phyloP scores from a whole-genome alignment of 2,797 vertebrate species.

The Pachyuromys duprasi region DNA sequence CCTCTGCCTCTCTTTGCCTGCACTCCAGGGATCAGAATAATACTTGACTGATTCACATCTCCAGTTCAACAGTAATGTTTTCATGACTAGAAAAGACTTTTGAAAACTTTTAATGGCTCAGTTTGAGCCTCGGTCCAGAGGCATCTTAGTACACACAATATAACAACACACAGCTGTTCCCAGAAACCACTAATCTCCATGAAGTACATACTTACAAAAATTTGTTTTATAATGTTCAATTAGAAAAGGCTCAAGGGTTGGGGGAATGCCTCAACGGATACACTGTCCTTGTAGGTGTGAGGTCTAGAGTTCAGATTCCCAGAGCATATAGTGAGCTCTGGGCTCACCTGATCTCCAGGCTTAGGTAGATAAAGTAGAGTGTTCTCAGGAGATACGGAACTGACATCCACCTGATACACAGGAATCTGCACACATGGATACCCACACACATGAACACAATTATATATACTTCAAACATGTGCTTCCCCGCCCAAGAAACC shows the following conservation, averaged over 20 bases:
- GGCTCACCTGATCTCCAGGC: neutral
- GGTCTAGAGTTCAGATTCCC: no score
- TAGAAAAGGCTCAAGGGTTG: neutral
- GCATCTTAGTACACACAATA: neutral
- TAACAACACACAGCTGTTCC: neutral
- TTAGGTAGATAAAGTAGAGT: neutral
- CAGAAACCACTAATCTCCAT: neutral
- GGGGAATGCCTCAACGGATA: neutral
- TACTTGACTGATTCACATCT: neutral
- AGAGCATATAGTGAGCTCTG: neutral
- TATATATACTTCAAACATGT: neutral
- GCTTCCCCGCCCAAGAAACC: neutral
- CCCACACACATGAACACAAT: neutral
- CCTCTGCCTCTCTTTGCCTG: fast-evolving
- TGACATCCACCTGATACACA: no score
- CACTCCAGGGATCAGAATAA: neutral
- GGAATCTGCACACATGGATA: neutral
- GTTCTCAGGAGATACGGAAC: neutral
- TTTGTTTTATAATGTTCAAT: neutral
- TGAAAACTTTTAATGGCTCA: conserved; percentile 21
- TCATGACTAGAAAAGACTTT: conserved; percentile 31
- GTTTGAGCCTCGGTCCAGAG: neutral
- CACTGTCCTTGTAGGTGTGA: neutral
- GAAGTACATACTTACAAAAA: conserved; percentile 11
- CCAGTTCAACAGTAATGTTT: neutral